Evolutionary conservation across 2,888 invertebrate species (phyloP).

Genomic region (Cataglyphis rosenhaueri): DNA sequence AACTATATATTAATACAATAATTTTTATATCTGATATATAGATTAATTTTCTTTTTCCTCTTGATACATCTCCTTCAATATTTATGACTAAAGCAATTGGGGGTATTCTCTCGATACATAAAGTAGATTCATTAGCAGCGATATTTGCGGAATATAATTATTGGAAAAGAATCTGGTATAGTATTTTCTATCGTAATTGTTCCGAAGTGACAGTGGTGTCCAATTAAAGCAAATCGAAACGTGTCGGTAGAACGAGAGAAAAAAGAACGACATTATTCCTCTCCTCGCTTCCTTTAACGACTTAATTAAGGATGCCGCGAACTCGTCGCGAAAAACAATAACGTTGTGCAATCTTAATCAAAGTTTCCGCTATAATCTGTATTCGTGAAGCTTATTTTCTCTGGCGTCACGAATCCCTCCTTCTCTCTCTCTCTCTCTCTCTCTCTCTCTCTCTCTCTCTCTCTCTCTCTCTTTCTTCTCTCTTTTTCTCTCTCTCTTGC

Average conservation of each 20-base stretch:
- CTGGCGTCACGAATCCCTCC: conserved; percentile 16
- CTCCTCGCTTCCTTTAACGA: conserved; percentile 23
- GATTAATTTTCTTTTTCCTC: neutral
- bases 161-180: conserved; percentile 8
- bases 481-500: neutral
- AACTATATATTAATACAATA: neutral
- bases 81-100: conserved; percentile 10
- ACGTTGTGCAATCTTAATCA: conserved; percentile 48
- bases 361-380: conserved; percentile 48
- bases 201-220: conserved; percentile 6
- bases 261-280: conserved; percentile 10
- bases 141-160: conserved; percentile 39
- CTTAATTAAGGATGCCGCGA: conserved; percentile 44
- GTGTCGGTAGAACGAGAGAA: neutral
- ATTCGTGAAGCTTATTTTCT: conserved; percentile 40
- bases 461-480: neutral
- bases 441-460: neutral
- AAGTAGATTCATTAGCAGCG: conserved; percentile 23
- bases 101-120: neutral
- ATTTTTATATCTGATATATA: neutral
- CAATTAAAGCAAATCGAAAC: conserved; percentile 45
- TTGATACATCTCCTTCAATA: neutral
- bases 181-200: conserved; percentile 14
- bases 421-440: neutral
- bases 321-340: conserved; percentile 46